Percentiles rank a stretch among this genome's conserved stretches.
phyloP scores from a whole-genome alignment of 2,888 invertebrate genomes.

The Furcula furcula region DNA sequence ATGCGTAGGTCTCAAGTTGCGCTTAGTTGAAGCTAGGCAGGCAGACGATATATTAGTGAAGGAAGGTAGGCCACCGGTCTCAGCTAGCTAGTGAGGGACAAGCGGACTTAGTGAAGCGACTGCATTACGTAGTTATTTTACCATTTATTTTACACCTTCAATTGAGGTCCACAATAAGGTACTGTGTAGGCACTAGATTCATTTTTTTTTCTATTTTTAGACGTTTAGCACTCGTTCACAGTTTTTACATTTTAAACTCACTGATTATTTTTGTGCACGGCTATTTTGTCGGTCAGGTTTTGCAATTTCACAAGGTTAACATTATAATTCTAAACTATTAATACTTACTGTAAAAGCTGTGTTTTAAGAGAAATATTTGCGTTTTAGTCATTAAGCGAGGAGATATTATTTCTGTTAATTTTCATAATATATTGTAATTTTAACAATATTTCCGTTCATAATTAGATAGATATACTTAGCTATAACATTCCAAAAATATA shows the following conservation, averaged over 20 bases:
- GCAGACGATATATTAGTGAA: conserved; percentile 66
- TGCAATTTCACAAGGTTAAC: conserved; percentile 18
- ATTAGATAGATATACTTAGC: conserved; percentile 45
- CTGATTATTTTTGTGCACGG: conserved; percentile 30
- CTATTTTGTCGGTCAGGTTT: conserved; percentile 35
- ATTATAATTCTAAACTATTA: conserved; percentile 10
- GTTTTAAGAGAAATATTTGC: conserved; percentile 43
- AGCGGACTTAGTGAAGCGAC: conserved; percentile 67
- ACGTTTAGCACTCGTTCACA: conserved; percentile 63
- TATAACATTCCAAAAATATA: conserved; percentile 55
- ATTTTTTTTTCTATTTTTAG: conserved; percentile 47
- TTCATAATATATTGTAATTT: conserved; percentile 31
- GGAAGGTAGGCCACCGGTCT: conserved; percentile 65
- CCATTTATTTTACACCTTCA: conserved; percentile 47
- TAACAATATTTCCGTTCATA: conserved; percentile 31
- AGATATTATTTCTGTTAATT: conserved; percentile 35
- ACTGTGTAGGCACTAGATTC: conserved; percentile 64
- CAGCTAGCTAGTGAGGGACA: conserved; percentile 73
- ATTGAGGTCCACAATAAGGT: conserved; percentile 64
- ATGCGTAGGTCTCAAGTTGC: conserved; percentile 78
- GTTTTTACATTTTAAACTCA: conserved; percentile 64
- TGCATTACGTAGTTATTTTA: conserved; percentile 48
- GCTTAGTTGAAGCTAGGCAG: conserved; percentile 79
- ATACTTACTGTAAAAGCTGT: conserved; percentile 62
- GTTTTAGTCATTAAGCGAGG: conserved; percentile 54